Conservation (phyloP, 2,888 invertebrate genomes). For the Zygothrica quintamaculata region DNA sequence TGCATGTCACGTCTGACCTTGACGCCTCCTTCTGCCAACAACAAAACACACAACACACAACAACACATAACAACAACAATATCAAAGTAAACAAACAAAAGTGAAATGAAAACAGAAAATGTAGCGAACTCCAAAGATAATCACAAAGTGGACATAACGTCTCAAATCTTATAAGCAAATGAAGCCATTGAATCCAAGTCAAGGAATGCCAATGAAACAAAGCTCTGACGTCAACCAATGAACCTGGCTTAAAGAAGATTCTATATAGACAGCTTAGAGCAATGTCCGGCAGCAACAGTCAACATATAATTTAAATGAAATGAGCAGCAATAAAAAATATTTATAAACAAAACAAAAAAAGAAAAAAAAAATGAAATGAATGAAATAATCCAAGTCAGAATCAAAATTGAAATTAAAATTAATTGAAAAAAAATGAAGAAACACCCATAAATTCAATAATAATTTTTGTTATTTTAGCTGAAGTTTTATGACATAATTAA, state of each 20-base stretch:
- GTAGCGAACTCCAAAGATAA: slow-evolving; percentile 27
- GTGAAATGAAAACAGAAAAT: slow-evolving; percentile 43
- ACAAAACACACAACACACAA: slow-evolving; percentile 7
- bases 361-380: too few relatives aligned
- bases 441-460: slow-evolving; percentile 20
- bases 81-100: slow-evolving; percentile 47
- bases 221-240: slow-evolving; percentile 36
- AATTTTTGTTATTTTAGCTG: slow-evolving; percentile 12
- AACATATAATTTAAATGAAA: too few relatives aligned
- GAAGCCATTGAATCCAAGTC: slow-evolving; percentile 31
- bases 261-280: slow-evolving; percentile 2
- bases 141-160: slow-evolving; percentile 29
- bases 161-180: slow-evolving; percentile 15
- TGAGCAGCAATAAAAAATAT: too few relatives aligned
- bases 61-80: slow-evolving; percentile 11
- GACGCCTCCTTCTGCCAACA: slow-evolving; percentile 56
- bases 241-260: slow-evolving; percentile 23
- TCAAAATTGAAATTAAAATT: slow-evolving; percentile 13
- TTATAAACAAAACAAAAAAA: too few relatives aligned
- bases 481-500: slow-evolving; percentile 48
- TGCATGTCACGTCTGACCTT: slow-evolving; percentile 67
- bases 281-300: background rate
- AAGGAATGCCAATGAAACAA: slow-evolving; percentile 25
- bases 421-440: slow-evolving; percentile 17
- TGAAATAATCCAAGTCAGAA: background rate